Conservation (phyloP, 2,113 vertebrate genomes). For the Platichthys stellatus region DNA sequence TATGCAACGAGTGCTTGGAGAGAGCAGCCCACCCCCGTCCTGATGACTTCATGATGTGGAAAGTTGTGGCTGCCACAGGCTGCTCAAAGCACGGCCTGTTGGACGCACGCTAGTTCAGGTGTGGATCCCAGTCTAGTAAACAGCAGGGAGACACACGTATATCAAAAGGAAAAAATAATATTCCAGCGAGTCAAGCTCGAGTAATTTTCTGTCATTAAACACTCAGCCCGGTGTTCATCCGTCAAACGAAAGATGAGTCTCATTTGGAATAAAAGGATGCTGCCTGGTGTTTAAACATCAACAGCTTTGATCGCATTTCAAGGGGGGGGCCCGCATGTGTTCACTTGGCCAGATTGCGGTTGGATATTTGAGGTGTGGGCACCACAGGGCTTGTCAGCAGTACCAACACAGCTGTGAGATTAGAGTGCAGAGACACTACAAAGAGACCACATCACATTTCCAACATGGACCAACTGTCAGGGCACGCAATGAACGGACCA, state of each 20-base stretch:
- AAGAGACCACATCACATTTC: constrained; percentile 64
- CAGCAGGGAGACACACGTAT: not conserved
- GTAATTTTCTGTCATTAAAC: constrained; percentile 29
- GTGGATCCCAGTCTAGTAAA: constrained; percentile 14
- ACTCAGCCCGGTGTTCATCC: not conserved
- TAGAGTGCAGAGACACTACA: constrained; percentile 61
- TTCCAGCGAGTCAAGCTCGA: not conserved
- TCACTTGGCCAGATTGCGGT: constrained; percentile 47
- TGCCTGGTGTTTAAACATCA: constrained; percentile 45
- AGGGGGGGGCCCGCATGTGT: constrained; percentile 44
- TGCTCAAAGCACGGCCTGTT: constrained; percentile 17
- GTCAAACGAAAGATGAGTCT: constrained; percentile 15
- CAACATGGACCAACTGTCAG: constrained; percentile 53
- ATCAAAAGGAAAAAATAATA: not conserved
- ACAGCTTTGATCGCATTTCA: constrained; percentile 72
- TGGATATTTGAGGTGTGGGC: constrained; percentile 67
- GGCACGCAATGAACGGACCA: constrained; percentile 6
- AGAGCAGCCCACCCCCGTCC: constrained; percentile 19
- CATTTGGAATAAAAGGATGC: constrained; percentile 36
- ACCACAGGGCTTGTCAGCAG: constrained; percentile 65
- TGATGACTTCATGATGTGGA: constrained; percentile 65
- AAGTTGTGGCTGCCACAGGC: constrained; percentile 55
- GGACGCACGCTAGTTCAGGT: constrained; percentile 31
- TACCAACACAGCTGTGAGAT: constrained; percentile 70
- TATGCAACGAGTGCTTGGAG: constrained; percentile 35